Evolutionary conservation across 2,113 vertebrate species (phyloP), one percentile per base, ranked within the genome.

Genomic region (Chroicocephalus ridibundus): DNA sequence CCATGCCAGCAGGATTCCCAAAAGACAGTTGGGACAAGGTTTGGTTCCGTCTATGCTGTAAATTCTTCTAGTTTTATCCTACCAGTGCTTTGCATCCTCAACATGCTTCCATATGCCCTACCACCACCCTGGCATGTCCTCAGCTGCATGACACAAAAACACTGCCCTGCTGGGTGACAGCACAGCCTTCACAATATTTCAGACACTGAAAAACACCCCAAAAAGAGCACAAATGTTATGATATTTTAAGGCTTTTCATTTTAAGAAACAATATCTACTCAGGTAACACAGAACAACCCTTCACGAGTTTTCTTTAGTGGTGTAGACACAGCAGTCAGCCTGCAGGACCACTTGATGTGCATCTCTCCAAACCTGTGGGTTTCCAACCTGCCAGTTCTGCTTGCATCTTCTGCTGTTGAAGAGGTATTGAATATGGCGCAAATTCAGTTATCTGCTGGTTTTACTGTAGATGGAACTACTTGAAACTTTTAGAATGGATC

Each of bases 121-220:
- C 49, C 7, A 7, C 10, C 31, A 18, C 22, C 12, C 31, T 25
- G 57, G 6, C 24, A 31, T 20, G 51, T 31, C 46, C 22, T 57
- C 60, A 52, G 62, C 4, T 52, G 44, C 7, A 4, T 13, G 46
- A 25, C n/a, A 20, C 1, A 22, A 26, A 83, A 77, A 13, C 0
- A 1, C 11, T 47, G 29, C 31, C 40, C 21, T 58, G 32, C 20
- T 49, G 65, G 10, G 26, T 0, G 0, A 25, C 38, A 82, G 29
- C 11, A 58, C 42, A 64, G 10, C 26, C 22, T 64, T 75, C 17
- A 11, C 0, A 0, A 6, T 11, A 21, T 68, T 62, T 60, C 52
- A 79, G n/a, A 42, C 13, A 24, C 3, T 7, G 20, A 10, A 29
- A 22, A 42, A 47, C 36, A 34, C 44, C 18, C 31, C 4, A 2